Evolutionary conservation across 2,113 vertebrate species (phyloP).

Genomic region (Asarcornis scutulata): DNA sequence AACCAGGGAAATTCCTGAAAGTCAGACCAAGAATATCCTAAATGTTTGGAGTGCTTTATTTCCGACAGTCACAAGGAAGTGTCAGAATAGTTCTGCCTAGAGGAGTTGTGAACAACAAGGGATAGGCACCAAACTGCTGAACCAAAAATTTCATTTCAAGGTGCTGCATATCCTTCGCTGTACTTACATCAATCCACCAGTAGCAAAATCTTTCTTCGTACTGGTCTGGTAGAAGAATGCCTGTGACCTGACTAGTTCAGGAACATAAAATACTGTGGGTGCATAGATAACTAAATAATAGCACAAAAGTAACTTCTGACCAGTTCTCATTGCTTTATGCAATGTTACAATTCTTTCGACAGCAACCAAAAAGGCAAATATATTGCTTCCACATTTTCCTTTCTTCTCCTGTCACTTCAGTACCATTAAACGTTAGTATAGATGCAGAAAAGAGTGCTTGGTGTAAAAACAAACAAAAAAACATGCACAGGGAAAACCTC

Average conservation of each 20-base stretch:
- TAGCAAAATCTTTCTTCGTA: neutral
- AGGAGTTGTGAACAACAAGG: neutral
- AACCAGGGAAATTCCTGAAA: neutral
- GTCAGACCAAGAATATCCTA: neutral
- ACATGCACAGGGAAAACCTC: fast-evolving
- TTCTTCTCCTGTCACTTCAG: neutral
- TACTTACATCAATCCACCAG: neutral
- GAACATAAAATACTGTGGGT: neutral
- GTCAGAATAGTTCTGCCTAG: neutral
- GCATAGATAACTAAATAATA: neutral
- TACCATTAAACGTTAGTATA: neutral
- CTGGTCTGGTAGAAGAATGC: neutral
- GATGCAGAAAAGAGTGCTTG: neutral
- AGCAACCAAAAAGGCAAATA: neutral
- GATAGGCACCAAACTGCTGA: neutral
- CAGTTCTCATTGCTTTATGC: neutral
- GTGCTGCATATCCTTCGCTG: neutral
- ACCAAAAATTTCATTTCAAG: neutral
- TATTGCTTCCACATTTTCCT: neutral
- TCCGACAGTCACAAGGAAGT: neutral
- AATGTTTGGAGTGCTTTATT: neutral
- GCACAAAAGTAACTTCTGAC: neutral
- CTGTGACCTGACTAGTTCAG: neutral
- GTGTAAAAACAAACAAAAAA: neutral
- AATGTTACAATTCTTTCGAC: neutral